A percentile compares a stretch with the other conserved stretches of the same genome.
These are phyloP conservation scores for Tenthredo scrophulariae DNA, from an alignment of 2,888 invertebrate species.

Conservation along the genomic window DNA sequence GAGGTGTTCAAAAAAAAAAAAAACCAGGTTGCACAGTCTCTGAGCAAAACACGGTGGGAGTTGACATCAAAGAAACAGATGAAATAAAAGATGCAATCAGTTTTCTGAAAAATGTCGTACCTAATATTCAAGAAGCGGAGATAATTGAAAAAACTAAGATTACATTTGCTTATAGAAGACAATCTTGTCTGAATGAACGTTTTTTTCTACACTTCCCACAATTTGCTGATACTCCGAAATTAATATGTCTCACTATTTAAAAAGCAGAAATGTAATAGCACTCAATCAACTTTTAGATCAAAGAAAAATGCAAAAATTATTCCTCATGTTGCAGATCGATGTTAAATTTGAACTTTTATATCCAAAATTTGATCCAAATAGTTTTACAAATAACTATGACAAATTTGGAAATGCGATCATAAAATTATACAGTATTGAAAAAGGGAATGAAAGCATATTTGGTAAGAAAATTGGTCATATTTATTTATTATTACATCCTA, in stretches of 20 bases:
- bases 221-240: constrained; percentile 22
- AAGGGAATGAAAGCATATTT: not conserved
- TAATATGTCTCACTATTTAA: not conserved
- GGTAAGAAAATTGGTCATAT: not conserved
- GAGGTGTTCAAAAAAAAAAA: not conserved
- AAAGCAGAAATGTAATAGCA: not conserved
- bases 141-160: constrained; percentile 26
- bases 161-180: constrained; percentile 21
- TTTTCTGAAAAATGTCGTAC: constrained; percentile 2
- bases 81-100: constrained; percentile 9
- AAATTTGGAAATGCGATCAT: constrained; percentile 27
- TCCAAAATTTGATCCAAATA: constrained; percentile 19
- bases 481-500: not conserved
- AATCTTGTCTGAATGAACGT: not conserved
- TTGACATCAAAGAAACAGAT: constrained; percentile 13
- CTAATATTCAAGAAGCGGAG: not conserved
- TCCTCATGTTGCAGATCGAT: constrained; percentile 45
- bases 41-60: no score
- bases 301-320: not conserved
- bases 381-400: not conserved
- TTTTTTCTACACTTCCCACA: not conserved
- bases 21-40: not conserved
- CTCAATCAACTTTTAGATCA: not conserved
- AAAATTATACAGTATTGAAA: constrained; percentile 9
- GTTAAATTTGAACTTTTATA: constrained; percentile 49